Evolutionary conservation across 64 coral and sea anemone genomes (phyloP).

Genomic region (Dendronephthya gigantea): DNA sequence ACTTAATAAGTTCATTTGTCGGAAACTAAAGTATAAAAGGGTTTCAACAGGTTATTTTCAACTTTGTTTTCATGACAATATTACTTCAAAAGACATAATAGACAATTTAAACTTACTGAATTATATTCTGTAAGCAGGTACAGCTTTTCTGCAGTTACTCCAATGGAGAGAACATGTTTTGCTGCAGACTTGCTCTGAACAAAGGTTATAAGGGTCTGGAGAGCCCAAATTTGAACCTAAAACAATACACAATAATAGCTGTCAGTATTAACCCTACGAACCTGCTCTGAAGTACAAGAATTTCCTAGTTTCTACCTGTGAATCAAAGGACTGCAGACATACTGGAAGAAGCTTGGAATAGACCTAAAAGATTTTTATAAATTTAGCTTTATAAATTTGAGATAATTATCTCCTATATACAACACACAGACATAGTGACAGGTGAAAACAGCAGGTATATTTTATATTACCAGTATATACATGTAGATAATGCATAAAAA

Average conservation of each 20-base stretch:
- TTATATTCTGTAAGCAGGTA: not conserved
- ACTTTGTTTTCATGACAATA: not conserved
- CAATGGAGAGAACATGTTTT: not conserved
- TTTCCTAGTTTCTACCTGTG: not conserved
- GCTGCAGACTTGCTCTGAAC: not conserved
- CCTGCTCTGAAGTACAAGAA: too few species aligned
- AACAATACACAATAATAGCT: not conserved
- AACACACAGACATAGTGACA: too few species aligned
- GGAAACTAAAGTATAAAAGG: not conserved
- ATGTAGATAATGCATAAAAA: not conserved
- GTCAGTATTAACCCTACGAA: not conserved
- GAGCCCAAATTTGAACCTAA: not conserved
- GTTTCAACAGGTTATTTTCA: not conserved
- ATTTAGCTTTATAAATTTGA: too few species aligned
- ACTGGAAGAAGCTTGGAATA: not conserved
- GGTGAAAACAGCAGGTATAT: too few species aligned
- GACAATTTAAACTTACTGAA: not conserved
- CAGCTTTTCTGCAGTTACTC: not conserved
- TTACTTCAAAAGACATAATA: not conserved
- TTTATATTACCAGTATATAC: too few species aligned
- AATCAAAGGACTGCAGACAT: not conserved
- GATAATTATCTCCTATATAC: too few species aligned
- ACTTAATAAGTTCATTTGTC: not conserved
- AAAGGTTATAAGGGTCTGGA: not conserved
- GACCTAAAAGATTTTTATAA: not conserved